phyloP scores from a whole-genome alignment of 2,888 invertebrate species.

The Monopis laevigella region DNA sequence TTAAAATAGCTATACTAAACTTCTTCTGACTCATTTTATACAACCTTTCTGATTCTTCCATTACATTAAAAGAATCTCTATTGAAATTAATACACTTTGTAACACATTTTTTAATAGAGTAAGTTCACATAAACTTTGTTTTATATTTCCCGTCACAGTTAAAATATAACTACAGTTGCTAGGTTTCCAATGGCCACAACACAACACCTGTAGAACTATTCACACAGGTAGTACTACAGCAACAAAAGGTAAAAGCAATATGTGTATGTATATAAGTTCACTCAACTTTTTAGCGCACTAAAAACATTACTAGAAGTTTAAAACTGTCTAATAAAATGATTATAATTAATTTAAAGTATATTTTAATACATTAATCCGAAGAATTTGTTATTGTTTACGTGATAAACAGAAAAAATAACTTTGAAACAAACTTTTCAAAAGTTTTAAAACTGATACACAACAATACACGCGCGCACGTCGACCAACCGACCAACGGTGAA shows the following conservation, averaged over 20 bases:
- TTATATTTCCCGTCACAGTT: no score
- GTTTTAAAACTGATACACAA: slow-evolving; percentile 46
- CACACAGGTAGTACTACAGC: slow-evolving; percentile 11
- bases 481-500: slow-evolving; percentile 10
- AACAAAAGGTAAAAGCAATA: slow-evolving; percentile 25
- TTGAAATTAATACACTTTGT: no score
- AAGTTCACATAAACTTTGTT: no score
- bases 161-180: no score
- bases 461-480: slow-evolving; percentile 18
- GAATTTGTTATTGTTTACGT: not conserved
- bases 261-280: slow-evolving; percentile 54
- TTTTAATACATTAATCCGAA: not conserved
- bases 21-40: slow-evolving; percentile 43
- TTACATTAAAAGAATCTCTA: slow-evolving; percentile 30
- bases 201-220: slow-evolving; percentile 51
- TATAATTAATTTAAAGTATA: slow-evolving; percentile 5
- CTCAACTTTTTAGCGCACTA: slow-evolving; percentile 47
- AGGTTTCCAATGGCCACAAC: slow-evolving; percentile 56
- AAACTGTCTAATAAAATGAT: slow-evolving; percentile 7
- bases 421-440: slow-evolving; percentile 37
- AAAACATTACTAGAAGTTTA: slow-evolving; percentile 16
- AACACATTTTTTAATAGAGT: no score
- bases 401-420: slow-evolving; percentile 22
- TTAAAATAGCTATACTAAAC: slow-evolving; percentile 30
- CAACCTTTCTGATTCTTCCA: slow-evolving; percentile 59